Evolutionary conservation across 2,113 vertebrate species (phyloP), one percentile per base, ranked within the genome.

Genomic region (Tor tambroides): DNA sequence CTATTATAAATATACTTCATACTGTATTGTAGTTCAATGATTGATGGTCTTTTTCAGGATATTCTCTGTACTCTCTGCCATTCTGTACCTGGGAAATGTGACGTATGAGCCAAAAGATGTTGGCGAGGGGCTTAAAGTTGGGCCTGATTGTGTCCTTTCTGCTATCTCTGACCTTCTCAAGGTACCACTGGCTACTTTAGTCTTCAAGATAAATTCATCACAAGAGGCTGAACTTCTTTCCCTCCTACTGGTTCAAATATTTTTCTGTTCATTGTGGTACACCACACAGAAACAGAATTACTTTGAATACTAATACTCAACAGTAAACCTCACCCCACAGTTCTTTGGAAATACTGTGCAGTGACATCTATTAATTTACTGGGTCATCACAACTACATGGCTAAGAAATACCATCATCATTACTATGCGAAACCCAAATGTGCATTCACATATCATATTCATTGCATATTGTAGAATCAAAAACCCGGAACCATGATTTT

Each of bases 1-100:
- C 0, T 63, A 54, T 54, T 54, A 32, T 32, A 67, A 74, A 75
- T 75, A 43, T 38, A 43, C 11, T 49, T 79, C 7, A 21, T 10
- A 30, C n/a, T 38, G 17, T 80, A 59, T 8, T 35, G 19, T 84
- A 14, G 8, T 35, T 67, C 38, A 43, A 82, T 2, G 9, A 4
- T 49, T 69, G 4, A 17, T 49, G 0, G 7, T 74, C 14, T 80
- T 92, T 61, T 86, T 51, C 88, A 97, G 98, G 90, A 98, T 99
- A 90, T 99, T 99, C 92, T 96, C 97, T 8, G 80, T 97, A 56
- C 96, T 99, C n/a, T 99, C 98, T 0, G 96, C 97, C 85, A 97
- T 99, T 90, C 94, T 99, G 54, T 96, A 96, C 90, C 91, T 99
- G 94, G 98, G 98, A 61, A 99, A 99, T 0, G 90, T 99, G 90